These are phyloP conservation scores for Mastomys natalensis DNA, from an alignment of 2,113 vertebrate genomes.

Conservation along the genomic window DNA sequence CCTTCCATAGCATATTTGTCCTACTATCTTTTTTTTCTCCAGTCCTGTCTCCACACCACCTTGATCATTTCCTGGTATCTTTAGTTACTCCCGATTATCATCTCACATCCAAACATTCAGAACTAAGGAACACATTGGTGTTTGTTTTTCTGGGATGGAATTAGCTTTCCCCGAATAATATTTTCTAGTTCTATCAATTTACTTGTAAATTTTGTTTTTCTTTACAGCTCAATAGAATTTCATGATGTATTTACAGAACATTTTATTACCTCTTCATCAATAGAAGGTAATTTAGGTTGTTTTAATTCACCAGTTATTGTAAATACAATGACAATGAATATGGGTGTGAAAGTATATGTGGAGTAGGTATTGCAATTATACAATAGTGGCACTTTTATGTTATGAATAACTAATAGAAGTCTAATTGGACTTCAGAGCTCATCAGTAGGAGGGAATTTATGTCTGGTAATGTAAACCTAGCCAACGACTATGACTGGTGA, in stretches of 20 bases:
- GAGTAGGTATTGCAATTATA: rapidly evolving
- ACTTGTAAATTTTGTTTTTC: neutral
- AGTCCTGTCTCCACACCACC: neutral
- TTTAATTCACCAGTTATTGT: neutral
- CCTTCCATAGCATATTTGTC: no score
- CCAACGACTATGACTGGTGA: neutral
- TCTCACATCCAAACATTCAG: neutral
- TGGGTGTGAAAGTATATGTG: neutral
- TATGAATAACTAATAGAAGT: neutral
- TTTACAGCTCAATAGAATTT: neutral
- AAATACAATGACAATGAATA: neutral
- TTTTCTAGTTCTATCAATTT: neutral
- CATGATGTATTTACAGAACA: neutral
- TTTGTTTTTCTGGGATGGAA: neutral
- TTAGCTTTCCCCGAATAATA: neutral
- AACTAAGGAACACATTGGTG: neutral
- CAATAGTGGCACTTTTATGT: neutral
- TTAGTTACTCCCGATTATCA: neutral
- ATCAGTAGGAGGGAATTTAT: neutral
- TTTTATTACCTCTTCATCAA: neutral
- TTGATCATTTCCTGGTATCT: neutral
- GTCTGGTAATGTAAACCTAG: neutral
- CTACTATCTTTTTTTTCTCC: no score
- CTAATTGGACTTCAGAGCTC: neutral
- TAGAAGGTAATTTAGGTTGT: neutral